phyloP scores from a whole-genome alignment of 2,113 vertebrate species.

The Oryzias celebensis region DNA sequence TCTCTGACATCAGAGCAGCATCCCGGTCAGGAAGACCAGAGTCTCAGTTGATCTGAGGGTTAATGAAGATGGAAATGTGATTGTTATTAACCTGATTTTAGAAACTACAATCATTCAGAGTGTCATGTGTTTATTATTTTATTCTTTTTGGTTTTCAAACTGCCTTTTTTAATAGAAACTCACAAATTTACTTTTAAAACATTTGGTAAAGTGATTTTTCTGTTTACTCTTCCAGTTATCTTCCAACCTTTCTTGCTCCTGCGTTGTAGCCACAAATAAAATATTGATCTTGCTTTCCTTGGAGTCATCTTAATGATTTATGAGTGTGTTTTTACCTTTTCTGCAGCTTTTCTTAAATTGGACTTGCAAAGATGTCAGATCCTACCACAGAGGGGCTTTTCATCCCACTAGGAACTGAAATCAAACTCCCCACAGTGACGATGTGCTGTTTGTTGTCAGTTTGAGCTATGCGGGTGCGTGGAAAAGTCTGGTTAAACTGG shows the following conservation, averaged over 20 bases:
- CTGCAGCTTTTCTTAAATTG: background rate
- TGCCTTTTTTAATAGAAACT: background rate
- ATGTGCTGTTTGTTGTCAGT: too few species aligned
- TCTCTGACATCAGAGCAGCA: slow-evolving; percentile 48
- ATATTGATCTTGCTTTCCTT: slow-evolving; percentile 40
- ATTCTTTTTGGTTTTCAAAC: background rate
- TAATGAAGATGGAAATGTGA: background rate
- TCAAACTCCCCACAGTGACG: too few species aligned
- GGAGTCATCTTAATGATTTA: slow-evolving; percentile 41
- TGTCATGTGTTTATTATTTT: background rate
- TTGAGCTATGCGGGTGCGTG: too few species aligned
- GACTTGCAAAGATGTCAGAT: too few species aligned
- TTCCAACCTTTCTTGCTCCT: too few species aligned
- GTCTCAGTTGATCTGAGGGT: slow-evolving; percentile 46
- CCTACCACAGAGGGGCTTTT: too few species aligned
- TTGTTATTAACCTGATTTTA: background rate
- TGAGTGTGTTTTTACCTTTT: background rate
- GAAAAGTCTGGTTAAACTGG: too few species aligned
- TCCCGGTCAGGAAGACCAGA: slow-evolving; percentile 35
- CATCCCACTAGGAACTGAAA: too few species aligned
- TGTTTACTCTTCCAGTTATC: too few species aligned
- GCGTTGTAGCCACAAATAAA: slow-evolving; percentile 59
- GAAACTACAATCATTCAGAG: background rate
- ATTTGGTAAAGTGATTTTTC: too few species aligned
- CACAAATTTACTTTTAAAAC: too few species aligned